A percentile compares a stretch with the other conserved stretches of the same genome.
phyloP scores from a whole-genome alignment of 2,888 invertebrate species.

The Margaritifera margaritifera region DNA sequence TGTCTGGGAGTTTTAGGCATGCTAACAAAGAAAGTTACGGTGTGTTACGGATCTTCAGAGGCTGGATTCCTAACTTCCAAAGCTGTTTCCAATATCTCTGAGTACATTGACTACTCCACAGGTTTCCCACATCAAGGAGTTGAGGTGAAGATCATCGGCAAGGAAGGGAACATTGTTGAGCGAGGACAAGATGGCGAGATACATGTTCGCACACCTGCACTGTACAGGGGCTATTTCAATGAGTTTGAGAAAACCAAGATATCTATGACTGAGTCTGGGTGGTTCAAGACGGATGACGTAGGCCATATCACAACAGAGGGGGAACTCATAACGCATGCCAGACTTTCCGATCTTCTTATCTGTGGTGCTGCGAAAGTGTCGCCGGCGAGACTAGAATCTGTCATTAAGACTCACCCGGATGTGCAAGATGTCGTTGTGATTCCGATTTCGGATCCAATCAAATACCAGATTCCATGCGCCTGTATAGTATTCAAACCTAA shows the following conservation, averaged over 20 bases:
- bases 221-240: slow-evolving; percentile 13
- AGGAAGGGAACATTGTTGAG: slow-evolving; percentile 11
- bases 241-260: slow-evolving; percentile 11
- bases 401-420: slow-evolving; percentile 23
- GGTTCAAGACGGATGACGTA: slow-evolving; percentile 30
- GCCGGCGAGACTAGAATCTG: slow-evolving; percentile 14
- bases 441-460: slow-evolving; percentile 11
- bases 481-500: slow-evolving; percentile 22
- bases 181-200: slow-evolving; percentile 13
- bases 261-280: slow-evolving; percentile 8
- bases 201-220: slow-evolving; percentile 13
- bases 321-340: slow-evolving; percentile 8
- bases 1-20: slow-evolving; percentile 19
- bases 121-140: slow-evolving; percentile 16
- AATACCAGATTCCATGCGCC: slow-evolving; percentile 19
- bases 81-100: not conserved
- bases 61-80: slow-evolving; percentile 10
- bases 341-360: slow-evolving; percentile 16
- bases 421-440: slow-evolving; percentile 25
- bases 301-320: slow-evolving; percentile 13
- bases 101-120: slow-evolving; percentile 9
- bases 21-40: slow-evolving; percentile 9
- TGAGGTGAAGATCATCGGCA: slow-evolving; percentile 21
- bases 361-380: slow-evolving; percentile 8
- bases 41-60: slow-evolving; percentile 20